Base-by-base conservation (phyloP, 2,888 invertebrate species). In the Pheosia gnoma region DNA sequence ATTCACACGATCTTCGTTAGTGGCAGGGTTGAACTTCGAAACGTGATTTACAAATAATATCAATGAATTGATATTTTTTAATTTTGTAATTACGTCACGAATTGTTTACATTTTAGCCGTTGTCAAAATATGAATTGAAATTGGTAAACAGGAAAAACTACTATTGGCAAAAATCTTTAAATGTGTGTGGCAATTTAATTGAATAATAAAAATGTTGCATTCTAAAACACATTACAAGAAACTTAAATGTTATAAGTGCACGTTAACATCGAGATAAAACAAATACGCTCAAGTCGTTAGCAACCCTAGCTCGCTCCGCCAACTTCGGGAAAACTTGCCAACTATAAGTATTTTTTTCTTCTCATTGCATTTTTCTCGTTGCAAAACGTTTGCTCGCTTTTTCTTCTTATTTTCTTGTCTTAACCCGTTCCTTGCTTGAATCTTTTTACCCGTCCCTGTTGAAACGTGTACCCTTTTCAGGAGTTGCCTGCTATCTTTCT, bases 381-480 rank as follows among this genome's bases (percentile, higher is more conserved):
- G 77, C 82, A 83, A 84, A 88, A 86, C 84, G 74, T 72, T 77
- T 74, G 70, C 80, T 78, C 82, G 79, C 74, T 81, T 83, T 81
- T 78, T 80, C 78, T 77, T 79, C 74, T 78, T 68, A 57, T 68
- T 73, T 66, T 64, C 68, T 73, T 74, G 75, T 76, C 81, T 81
- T 80, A 83, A 82, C 80, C 79, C 84, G 80, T 79, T 80, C 81
- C 55, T 72, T 79, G 78, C 78, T 82, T 80, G 88, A 90, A 91
- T 92, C 89, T 91, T 88, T 90, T 90, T 88, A 83, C 84, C 86
- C 83, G 63, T 72, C 67, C 57, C 45, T 77, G 81, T 80, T 80
- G 90, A 88, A 91, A 90, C 90, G 91, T 90, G 92, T 92, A 92
- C 92, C 93, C 93, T 89, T 91, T 91, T 90, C 91, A 91, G 87